These are phyloP conservation scores for Tinea trinotella DNA, from an alignment of 2,888 invertebrate genomes.

Conservation along the genomic window DNA sequence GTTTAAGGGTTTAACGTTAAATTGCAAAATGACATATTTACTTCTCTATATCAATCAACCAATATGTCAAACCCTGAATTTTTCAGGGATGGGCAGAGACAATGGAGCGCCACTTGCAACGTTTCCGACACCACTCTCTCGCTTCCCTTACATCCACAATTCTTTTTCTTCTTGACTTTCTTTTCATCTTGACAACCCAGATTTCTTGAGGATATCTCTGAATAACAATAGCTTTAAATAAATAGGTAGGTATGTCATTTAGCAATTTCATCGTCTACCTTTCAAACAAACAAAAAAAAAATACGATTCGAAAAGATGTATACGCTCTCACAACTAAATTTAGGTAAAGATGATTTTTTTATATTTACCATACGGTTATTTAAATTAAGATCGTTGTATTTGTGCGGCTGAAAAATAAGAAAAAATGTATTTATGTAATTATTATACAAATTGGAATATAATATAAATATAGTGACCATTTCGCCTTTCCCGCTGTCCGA, in stretches of 20 bases:
- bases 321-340: constrained; percentile 69
- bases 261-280: constrained; percentile 22
- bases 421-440: constrained; percentile 57
- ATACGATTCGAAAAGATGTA: constrained; percentile 65
- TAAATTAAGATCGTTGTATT: constrained; percentile 34
- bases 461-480: constrained; percentile 52
- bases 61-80: no score
- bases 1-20: neutral
- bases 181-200: no score
- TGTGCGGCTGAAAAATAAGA: constrained; percentile 68
- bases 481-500: neutral
- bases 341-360: constrained; percentile 61
- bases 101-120: no score
- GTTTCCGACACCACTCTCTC: no score
- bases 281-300: no score
- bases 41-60: no score
- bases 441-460: constrained; percentile 70
- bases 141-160: no score
- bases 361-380: constrained; percentile 33
- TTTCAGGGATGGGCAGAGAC: no score
- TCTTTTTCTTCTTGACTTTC: no score
- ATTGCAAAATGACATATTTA: neutral
- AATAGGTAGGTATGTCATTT: no score
- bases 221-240: no score
- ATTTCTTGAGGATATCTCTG: no score